Evolutionary conservation across 2,888 invertebrate species (phyloP).

Genomic region (Ceramica pisi): DNA sequence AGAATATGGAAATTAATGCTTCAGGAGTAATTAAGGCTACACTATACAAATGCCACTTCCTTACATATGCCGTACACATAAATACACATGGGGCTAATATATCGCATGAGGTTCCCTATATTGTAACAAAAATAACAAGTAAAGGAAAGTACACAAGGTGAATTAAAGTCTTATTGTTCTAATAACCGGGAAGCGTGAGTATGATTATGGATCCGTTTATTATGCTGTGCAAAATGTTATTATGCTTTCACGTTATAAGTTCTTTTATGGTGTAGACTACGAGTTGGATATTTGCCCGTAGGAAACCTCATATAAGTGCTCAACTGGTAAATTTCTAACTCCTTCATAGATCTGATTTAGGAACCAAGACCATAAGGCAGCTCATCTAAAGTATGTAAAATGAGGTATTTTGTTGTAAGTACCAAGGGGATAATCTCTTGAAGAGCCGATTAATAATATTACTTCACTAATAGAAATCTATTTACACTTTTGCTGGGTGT

Average conservation of each 20-base stretch:
- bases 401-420: too few species aligned
- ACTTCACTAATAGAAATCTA: too few species aligned
- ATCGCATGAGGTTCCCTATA: conserved; percentile 18
- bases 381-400: too few species aligned
- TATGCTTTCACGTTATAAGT: conserved; percentile 19
- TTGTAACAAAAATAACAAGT: conserved; percentile 16
- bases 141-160: conserved; percentile 9
- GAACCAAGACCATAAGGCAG: neutral
- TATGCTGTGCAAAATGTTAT: conserved; percentile 27
- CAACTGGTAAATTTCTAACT: neutral
- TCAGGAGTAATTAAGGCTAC: neutral
- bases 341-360: neutral
- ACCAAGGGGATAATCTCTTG: too few species aligned
- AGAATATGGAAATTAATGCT: neutral
- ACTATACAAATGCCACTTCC: conserved; percentile 1
- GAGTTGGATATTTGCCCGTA: conserved; percentile 13
- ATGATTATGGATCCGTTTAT: conserved; percentile 45
- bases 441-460: too few species aligned
- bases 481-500: too few species aligned
- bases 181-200: conserved; percentile 31
- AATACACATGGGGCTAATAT: conserved; percentile 32
- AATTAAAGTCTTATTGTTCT: conserved; percentile 42
- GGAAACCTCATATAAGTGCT: conserved; percentile 1
- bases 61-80: conserved; percentile 4
- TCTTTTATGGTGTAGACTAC: conserved; percentile 17